Conservation (phyloP, 1,140 invertebrate genomes). For the Plectus sambesii region DNA sequence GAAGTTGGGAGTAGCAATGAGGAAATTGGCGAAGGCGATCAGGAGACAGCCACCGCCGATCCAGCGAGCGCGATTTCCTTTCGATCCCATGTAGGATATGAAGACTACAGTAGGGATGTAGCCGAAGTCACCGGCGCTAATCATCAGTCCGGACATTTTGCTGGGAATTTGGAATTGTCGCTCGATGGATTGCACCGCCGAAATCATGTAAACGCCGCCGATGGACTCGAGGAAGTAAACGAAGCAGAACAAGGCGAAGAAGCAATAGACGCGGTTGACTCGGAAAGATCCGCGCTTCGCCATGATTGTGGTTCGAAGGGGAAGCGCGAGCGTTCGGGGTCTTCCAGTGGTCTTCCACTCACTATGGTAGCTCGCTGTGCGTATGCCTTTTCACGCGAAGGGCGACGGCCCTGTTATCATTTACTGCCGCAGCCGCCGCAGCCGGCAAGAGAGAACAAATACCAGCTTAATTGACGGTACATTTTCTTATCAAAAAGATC, state of each 20-base stretch:
- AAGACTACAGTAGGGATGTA: slow-evolving; percentile 30
- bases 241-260: slow-evolving; percentile 39
- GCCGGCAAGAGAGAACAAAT: no score
- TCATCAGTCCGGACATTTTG: slow-evolving; percentile 25
- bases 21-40: slow-evolving; percentile 26
- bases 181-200: slow-evolving; percentile 27
- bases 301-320: no score
- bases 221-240: slow-evolving; percentile 44
- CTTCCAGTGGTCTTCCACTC: no score
- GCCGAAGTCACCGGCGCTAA: slow-evolving; percentile 27
- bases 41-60: slow-evolving; percentile 28
- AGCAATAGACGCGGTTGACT: no score
- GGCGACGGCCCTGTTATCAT: no score
- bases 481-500: no score
- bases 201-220: slow-evolving; percentile 45
- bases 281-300: no score
- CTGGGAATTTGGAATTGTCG: slow-evolving; percentile 28
- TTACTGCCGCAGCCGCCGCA: no score
- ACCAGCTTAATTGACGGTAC: no score
- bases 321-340: no score
- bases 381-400: no score
- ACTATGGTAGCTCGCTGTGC: no score
- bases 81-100: slow-evolving; percentile 26
- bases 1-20: slow-evolving; percentile 26
- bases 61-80: slow-evolving; percentile 28